phyloP scores from a whole-genome alignment of 2,113 vertebrate genomes.

The Leuciscus idus region DNA sequence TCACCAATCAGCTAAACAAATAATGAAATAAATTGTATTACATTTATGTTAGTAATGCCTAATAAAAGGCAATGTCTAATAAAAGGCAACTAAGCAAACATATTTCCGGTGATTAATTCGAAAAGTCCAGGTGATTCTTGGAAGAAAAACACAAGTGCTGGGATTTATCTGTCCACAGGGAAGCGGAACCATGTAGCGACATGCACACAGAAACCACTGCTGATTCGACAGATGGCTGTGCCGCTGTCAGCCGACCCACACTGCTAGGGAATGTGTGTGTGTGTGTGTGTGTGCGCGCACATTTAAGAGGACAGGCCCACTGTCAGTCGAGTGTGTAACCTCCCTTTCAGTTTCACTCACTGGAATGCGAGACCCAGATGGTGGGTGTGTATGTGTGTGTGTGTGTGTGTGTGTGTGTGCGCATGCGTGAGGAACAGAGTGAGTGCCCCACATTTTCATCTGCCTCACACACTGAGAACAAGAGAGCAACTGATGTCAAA shows the following conservation, averaged over 20 bases:
- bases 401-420: constrained; percentile 15
- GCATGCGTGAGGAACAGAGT: constrained; percentile 37
- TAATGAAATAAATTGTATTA: not conserved
- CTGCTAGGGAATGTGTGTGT: not conserved
- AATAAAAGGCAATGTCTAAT: not conserved
- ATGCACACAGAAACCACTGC: constrained; percentile 36
- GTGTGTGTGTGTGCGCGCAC: constrained; percentile 7
- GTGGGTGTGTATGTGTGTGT: constrained; percentile 26
- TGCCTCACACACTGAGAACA: not conserved
- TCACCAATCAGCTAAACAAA: not conserved
- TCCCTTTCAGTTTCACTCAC: constrained; percentile 10
- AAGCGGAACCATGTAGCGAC: not conserved
- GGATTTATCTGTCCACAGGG: constrained; percentile 27
- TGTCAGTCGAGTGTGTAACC: constrained; percentile 38
- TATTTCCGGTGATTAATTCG: not conserved
- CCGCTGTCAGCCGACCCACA: not conserved
- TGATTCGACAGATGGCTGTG: constrained; percentile 16
- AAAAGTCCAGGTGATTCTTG: not conserved
- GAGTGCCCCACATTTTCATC: constrained; percentile 20
- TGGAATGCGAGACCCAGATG: constrained; percentile 43
- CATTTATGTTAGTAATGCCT: not conserved
- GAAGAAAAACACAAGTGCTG: constrained; percentile 26
- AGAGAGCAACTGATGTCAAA: constrained; percentile 17
- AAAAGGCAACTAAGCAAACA: not conserved
- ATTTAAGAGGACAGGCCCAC: not conserved